These are phyloP conservation scores for Etheostoma cragini DNA, from an alignment of 2,113 vertebrate genomes.

Conservation along the genomic window DNA sequence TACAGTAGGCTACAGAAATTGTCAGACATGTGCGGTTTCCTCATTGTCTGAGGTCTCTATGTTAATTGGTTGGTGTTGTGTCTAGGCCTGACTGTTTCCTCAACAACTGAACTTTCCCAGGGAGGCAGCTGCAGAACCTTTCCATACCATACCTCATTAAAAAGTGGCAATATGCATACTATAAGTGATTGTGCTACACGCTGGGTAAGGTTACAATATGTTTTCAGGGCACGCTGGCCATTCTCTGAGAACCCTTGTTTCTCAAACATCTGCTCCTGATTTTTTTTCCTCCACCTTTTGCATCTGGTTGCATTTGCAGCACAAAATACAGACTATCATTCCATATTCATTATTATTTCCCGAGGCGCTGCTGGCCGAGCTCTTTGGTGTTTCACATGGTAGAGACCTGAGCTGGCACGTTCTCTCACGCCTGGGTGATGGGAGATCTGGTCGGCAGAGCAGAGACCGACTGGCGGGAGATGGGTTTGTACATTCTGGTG, in stretches of 20 bases:
- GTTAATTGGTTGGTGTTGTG: constrained; percentile 74
- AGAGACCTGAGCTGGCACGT: constrained; percentile 76
- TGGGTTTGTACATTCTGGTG: constrained; percentile 22
- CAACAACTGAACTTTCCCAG: constrained; percentile 61
- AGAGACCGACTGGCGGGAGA: constrained; percentile 21
- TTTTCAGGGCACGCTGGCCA: constrained; percentile 71
- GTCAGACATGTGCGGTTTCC: constrained; percentile 67
- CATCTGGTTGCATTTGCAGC: constrained; percentile 97
- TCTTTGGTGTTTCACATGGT: constrained; percentile 84
- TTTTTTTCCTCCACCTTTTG: constrained; percentile 86
- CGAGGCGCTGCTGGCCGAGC: constrained; percentile 83
- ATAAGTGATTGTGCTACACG: constrained; percentile 63
- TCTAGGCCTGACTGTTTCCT: constrained; percentile 61
- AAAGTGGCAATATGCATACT: constrained; percentile 64
- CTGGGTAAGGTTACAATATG: constrained; percentile 71
- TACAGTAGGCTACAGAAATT: constrained; percentile 57
- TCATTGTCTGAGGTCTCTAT: constrained; percentile 54
- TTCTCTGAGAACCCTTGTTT: constrained; percentile 67
- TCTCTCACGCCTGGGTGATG: constrained; percentile 85
- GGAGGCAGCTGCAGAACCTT: constrained; percentile 69
- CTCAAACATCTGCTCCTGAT: constrained; percentile 93
- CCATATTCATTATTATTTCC: constrained; percentile 98
- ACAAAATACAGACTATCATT: constrained; percentile 91
- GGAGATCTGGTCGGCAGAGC: constrained; percentile 40
- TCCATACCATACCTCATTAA: constrained; percentile 66